Conservation (phyloP, 2,113 vertebrate genomes). For the Saimiri boliviensis region DNA sequence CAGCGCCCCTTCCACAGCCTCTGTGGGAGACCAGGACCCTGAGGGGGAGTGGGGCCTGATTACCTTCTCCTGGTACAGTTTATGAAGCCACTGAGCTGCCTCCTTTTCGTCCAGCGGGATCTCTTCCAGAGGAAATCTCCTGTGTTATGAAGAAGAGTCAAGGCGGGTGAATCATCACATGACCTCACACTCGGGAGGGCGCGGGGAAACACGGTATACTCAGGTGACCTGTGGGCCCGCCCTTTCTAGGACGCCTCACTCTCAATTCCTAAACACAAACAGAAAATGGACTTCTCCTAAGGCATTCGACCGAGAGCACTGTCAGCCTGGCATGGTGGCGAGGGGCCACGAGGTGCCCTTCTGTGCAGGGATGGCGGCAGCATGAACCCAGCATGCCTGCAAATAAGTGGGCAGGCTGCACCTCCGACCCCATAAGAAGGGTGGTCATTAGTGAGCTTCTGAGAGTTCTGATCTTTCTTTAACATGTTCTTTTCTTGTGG, state of each 20-base stretch:
- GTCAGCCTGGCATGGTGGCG: accelerated
- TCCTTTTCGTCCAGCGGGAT: slow-evolving; percentile 94
- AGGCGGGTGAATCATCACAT: background rate
- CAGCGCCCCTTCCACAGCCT: accelerated
- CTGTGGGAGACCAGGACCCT: background rate
- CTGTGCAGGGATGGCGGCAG: accelerated
- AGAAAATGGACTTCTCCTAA: accelerated
- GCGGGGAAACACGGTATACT: accelerated
- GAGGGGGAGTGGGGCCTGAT: background rate
- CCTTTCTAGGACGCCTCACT: accelerated
- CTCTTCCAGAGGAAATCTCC: slow-evolving; percentile 95
- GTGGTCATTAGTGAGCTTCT: accelerated
- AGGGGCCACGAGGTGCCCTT: background rate
- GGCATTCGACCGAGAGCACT: accelerated
- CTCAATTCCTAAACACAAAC: background rate
- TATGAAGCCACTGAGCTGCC: slow-evolving; percentile 96
- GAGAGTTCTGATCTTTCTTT: background rate
- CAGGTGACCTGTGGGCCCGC: accelerated
- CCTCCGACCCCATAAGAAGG: background rate
- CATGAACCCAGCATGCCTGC: accelerated
- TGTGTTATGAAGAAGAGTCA: slow-evolving; percentile 71
- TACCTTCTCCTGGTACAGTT: slow-evolving; percentile 99
- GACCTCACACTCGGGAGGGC: background rate
- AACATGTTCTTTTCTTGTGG: too few species aligned
- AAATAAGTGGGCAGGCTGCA: accelerated